Percentiles rank a stretch among this genome's conserved stretches.
Conservation (phyloP, 2,113 vertebrate genomes). For the Lycocorax pyrrhopterus region DNA sequence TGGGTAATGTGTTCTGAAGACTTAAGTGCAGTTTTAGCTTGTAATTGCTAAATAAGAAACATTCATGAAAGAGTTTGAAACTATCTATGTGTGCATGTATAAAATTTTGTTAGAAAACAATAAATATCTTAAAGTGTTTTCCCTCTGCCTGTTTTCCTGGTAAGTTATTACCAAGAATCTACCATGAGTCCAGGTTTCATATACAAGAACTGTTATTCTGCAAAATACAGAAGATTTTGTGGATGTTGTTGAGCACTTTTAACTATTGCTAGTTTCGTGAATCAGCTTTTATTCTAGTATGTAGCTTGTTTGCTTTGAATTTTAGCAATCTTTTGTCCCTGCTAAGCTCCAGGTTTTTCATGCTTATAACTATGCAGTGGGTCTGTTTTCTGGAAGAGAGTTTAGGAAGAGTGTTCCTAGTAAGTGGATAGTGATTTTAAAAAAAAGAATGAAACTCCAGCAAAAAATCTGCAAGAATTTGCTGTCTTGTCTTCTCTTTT, state of each 20-base stretch:
- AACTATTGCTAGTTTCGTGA: neutral
- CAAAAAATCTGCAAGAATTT: neutral
- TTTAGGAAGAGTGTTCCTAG: neutral
- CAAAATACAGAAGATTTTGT: neutral
- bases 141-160: neutral
- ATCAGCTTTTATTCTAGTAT: neutral
- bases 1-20: neutral
- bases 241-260: neutral
- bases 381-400: neutral
- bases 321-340: neutral
- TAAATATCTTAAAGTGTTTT: neutral
- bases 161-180: neutral
- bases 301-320: neutral
- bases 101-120: neutral
- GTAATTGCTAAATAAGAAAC: neutral
- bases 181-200: neutral
- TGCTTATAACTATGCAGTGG: neutral
- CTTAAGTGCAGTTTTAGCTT: neutral
- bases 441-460: neutral
- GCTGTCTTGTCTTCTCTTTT: neutral
- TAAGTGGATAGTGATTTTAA: neutral
- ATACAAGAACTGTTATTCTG: neutral
- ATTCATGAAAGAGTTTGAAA: neutral
- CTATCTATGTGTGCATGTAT: fast-evolving
- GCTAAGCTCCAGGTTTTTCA: neutral